Evolutionary conservation across 2,113 vertebrate genomes (phyloP).

Genomic region (Gorsachius goisagi): DNA sequence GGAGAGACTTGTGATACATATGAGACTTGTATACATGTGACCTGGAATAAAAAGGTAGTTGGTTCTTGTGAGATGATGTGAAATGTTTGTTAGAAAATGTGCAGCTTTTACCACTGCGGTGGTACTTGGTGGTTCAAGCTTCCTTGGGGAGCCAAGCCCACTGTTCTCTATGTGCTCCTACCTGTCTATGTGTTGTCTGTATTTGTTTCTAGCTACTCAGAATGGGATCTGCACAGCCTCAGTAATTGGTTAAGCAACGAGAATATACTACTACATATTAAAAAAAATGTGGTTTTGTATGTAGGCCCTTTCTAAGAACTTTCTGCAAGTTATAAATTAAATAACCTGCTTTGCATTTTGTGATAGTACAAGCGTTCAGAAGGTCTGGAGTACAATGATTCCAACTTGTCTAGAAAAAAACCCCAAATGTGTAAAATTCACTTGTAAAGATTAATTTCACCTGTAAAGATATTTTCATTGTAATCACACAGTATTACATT

Average conservation of each 20-base stretch:
- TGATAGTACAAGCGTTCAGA: background rate
- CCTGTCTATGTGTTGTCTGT: background rate
- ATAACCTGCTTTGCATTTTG: background rate
- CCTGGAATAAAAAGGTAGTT: background rate
- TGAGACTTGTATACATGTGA: background rate
- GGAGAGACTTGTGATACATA: background rate
- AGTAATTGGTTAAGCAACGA: background rate
- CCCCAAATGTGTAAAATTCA: background rate
- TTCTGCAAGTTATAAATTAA: background rate
- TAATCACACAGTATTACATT: background rate
- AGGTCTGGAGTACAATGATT: background rate
- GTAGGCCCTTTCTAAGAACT: background rate
- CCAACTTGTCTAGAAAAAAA: background rate
- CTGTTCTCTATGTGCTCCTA: background rate
- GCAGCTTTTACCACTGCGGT: background rate
- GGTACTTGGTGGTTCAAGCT: background rate
- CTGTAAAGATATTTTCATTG: background rate
- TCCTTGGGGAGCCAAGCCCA: accelerated
- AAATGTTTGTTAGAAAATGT: background rate
- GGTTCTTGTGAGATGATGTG: background rate
- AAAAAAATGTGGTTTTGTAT: background rate
- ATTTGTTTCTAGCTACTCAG: background rate
- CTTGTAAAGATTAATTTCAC: background rate
- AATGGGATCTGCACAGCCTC: background rate
- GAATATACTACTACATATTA: background rate